A percentile compares a stretch with the other conserved stretches of the same genome.
These are phyloP conservation scores for Formica aserva DNA, from an alignment of 2,888 invertebrate species.

Conservation along the genomic window DNA sequence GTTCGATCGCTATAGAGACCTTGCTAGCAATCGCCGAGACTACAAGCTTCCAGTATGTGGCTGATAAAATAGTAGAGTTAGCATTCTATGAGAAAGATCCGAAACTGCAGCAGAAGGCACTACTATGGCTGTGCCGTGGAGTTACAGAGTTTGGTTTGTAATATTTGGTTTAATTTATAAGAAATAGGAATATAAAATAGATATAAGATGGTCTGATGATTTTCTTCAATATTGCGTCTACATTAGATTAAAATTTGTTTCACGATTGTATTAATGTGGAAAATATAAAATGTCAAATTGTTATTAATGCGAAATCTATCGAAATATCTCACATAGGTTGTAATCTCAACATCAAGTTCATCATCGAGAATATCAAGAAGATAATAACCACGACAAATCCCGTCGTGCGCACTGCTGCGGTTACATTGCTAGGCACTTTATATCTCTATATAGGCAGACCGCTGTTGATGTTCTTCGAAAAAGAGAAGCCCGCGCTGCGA, in stretches of 20 bases:
- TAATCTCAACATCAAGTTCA: slow-evolving; percentile 90
- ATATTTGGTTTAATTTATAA: slow-evolving; percentile 1
- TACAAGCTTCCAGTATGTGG: slow-evolving; percentile 91
- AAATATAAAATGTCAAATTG: not conserved
- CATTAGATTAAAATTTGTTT: not conserved
- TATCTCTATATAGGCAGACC: slow-evolving; percentile 93
- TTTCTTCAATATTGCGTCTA: not conserved
- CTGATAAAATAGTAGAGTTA: slow-evolving; percentile 88
- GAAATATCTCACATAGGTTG: slow-evolving; percentile 65
- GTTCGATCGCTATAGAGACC: slow-evolving; percentile 89
- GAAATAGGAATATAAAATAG: not conserved
- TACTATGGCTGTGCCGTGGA: slow-evolving; percentile 92
- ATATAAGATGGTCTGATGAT: not conserved
- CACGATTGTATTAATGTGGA: not conserved
- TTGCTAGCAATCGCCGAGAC: slow-evolving; percentile 92
- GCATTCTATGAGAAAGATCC: slow-evolving; percentile 96
- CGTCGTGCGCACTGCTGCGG: slow-evolving; percentile 92
- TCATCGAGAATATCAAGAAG: slow-evolving; percentile 93
- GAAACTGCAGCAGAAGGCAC: slow-evolving; percentile 94
- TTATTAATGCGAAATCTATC: slow-evolving; percentile 3
- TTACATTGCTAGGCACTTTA: slow-evolving; percentile 91
- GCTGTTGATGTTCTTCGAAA: slow-evolving; percentile 92
- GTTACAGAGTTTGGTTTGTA: slow-evolving; percentile 95
- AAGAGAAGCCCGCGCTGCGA: slow-evolving; percentile 93
- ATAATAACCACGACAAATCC: slow-evolving; percentile 95